These are phyloP conservation scores for Forbesichthys agassizii DNA, from an alignment of 2,113 vertebrate species.

Conservation along the genomic window DNA sequence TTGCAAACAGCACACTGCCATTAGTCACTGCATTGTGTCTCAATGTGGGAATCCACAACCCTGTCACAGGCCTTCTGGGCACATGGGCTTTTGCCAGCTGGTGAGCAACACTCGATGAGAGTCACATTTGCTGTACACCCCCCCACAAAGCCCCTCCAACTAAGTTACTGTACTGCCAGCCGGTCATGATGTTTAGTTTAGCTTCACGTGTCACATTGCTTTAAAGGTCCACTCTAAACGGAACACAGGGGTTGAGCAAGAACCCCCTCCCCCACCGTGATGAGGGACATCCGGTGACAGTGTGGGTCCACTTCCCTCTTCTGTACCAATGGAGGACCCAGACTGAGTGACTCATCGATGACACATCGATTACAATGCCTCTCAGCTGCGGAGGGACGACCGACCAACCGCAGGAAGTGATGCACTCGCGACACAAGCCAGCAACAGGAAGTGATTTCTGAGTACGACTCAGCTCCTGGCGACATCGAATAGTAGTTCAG, in stretches of 20 bases:
- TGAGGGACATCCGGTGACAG: not conserved
- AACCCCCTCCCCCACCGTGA: not conserved
- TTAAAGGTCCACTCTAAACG: not conserved
- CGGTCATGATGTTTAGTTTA: not conserved
- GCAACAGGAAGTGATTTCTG: too few species aligned
- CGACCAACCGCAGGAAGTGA: not conserved
- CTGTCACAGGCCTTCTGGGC: not conserved
- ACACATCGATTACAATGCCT: conserved; percentile 13
- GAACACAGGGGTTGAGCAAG: not conserved
- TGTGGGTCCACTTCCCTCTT: conserved; percentile 45
- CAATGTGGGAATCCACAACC: not conserved
- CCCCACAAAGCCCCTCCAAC: not conserved
- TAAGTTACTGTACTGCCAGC: not conserved
- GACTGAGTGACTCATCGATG: conserved; percentile 39
- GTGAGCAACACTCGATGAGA: too few species aligned
- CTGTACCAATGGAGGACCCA: conserved; percentile 3
- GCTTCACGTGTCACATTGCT: not conserved
- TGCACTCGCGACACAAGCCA: too few species aligned
- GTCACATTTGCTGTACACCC: too few species aligned
- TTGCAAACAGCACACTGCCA: not conserved
- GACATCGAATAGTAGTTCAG: too few species aligned
- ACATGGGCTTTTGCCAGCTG: not conserved
- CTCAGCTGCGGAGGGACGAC: conserved; percentile 22
- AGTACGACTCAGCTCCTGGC: too few species aligned
- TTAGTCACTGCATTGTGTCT: not conserved